Conservation (phyloP, 2,888 invertebrate species). For the Aethes cnicana region DNA sequence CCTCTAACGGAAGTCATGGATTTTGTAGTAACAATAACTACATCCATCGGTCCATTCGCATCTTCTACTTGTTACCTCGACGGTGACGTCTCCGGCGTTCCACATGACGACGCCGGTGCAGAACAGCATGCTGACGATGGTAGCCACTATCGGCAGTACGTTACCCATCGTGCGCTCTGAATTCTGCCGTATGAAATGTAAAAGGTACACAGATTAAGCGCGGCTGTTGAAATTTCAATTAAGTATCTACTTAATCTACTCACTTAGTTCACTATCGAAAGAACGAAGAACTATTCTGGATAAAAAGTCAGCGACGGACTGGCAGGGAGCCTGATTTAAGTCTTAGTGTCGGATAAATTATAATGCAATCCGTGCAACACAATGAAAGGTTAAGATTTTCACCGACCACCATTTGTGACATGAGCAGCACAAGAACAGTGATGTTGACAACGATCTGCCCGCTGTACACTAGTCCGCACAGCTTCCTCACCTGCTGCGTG, state of each 20-base stretch:
- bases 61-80: conserved; percentile 39
- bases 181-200: conserved; percentile 36
- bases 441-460: conserved; percentile 36
- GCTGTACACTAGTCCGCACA: conserved; percentile 17
- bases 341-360: no score
- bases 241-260: no score
- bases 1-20: not conserved
- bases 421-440: conserved; percentile 9
- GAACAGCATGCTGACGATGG: conserved; percentile 38
- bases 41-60: not conserved
- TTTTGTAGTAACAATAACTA: not conserved
- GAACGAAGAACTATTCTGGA: no score
- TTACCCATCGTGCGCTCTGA: conserved; percentile 40
- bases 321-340: no score
- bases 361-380: no score
- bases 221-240: no score
- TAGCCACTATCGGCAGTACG: conserved; percentile 36
- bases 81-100: conserved; percentile 53
- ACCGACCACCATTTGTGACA: conserved; percentile 30
- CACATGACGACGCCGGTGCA: conserved; percentile 50
- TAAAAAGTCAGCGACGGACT: no score
- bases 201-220: no score
- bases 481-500: conserved; percentile 11
- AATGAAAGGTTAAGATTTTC: not conserved
- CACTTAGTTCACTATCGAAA: no score